Evolutionary conservation across 2,888 invertebrate species (phyloP).

Genomic region (Agonopterix subpropinquella): DNA sequence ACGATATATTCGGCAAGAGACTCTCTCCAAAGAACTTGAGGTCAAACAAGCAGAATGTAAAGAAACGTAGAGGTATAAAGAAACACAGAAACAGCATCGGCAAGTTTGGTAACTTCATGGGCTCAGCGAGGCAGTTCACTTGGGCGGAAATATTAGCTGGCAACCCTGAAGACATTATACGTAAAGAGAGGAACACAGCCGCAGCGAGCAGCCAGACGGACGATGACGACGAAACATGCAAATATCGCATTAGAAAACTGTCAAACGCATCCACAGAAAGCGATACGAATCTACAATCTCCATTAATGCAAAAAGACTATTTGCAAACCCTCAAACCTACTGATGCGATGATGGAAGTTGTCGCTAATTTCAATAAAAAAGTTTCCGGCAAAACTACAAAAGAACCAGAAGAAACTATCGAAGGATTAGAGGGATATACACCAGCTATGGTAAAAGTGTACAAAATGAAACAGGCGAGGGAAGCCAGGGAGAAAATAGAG

Average conservation of each 20-base stretch:
- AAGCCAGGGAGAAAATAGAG: conserved; percentile 52
- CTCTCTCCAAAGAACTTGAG: conserved; percentile 79
- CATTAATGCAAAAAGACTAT: conserved; percentile 59
- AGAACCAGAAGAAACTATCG: conserved; percentile 26
- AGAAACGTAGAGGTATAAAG: conserved; percentile 61
- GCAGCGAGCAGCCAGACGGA: conserved; percentile 17
- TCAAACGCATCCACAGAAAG: conserved; percentile 56
- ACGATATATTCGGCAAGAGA: conserved; percentile 64
- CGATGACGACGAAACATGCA: conserved; percentile 54
- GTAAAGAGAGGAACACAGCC: conserved; percentile 57
- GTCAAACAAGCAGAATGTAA: conserved; percentile 69
- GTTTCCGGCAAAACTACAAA: conserved; percentile 32
- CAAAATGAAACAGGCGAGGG: conserved; percentile 61
- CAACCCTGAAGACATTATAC: conserved; percentile 78
- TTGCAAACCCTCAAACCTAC: conserved; percentile 78
- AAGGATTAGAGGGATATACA: conserved; percentile 61
- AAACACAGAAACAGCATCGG: conserved; percentile 62
- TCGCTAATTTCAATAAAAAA: conserved; percentile 77
- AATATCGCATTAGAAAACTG: conserved; percentile 60
- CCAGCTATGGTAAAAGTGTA: conserved; percentile 74
- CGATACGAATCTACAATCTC: conserved; percentile 49
- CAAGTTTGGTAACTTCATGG: conserved; percentile 71
- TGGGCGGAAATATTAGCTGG: conserved; percentile 81
- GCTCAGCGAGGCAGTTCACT: conserved; percentile 73
- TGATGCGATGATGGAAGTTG: conserved; percentile 82